Evolutionary conservation across 2,113 vertebrate genomes (phyloP).

Genomic region (Neodontobutis hainanensis): DNA sequence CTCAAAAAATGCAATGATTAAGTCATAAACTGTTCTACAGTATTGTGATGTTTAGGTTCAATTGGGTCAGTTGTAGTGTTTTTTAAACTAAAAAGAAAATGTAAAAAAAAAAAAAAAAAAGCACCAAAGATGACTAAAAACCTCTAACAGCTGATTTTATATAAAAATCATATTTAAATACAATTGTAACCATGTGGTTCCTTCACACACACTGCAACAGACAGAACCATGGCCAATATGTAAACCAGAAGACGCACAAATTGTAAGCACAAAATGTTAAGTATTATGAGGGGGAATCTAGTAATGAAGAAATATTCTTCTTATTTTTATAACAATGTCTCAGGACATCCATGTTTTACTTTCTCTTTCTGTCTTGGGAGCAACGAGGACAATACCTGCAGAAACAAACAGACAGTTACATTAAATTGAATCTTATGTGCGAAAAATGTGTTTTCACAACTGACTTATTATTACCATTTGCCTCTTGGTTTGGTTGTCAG

Average conservation of each 20-base stretch:
- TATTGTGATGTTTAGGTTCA: constrained; percentile 22
- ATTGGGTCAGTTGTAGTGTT: constrained; percentile 66
- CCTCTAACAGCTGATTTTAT: constrained; percentile 27
- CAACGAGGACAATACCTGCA: constrained; percentile 82
- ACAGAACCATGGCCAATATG: constrained; percentile 53
- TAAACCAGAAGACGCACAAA: constrained; percentile 72
- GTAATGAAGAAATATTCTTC: constrained; percentile 63
- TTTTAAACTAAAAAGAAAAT: constrained; percentile 52
- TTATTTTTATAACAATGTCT: constrained; percentile 41
- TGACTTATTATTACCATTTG: constrained; percentile 87
- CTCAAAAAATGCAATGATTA: constrained; percentile 6
- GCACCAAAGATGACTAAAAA: constrained; percentile 13
- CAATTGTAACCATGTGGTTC: constrained; percentile 58
- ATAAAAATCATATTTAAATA: constrained; percentile 66
- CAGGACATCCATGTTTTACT: constrained; percentile 63
- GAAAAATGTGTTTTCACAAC: background rate
- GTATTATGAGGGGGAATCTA: constrained; percentile 59
- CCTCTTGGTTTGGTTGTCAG: constrained; percentile 97
- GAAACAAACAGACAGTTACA: background rate
- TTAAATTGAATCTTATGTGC: background rate
- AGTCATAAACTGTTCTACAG: background rate
- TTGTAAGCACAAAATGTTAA: constrained; percentile 74
- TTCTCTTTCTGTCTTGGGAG: constrained; percentile 81
- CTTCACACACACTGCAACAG: constrained; percentile 61
- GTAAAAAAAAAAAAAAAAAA: constrained; percentile 23